Percentiles rank a stretch among this genome's conserved stretches.
These are phyloP conservation scores for Lordiphosa stackelbergi DNA, from an alignment of 1,140 invertebrate species.

Conservation along the genomic window DNA sequence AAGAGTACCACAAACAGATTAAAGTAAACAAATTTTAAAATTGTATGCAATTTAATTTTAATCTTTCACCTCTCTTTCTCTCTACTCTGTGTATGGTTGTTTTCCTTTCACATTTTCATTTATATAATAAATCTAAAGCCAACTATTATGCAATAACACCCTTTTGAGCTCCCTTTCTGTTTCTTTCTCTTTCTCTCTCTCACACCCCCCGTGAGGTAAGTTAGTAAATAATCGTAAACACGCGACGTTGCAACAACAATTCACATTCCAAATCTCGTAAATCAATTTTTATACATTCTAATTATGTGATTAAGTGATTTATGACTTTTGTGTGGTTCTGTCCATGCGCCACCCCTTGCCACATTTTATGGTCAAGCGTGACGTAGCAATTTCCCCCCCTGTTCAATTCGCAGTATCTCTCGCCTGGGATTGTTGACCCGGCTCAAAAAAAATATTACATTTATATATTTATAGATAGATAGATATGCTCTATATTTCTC, in stretches of 20 bases:
- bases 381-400: constrained; percentile 21
- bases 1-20: too few relatives aligned
- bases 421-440: constrained; percentile 46
- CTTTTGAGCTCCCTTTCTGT: background rate
- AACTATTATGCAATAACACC: constrained; percentile 10
- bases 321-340: constrained; percentile 42
- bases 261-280: constrained; percentile 70
- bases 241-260: constrained; percentile 55
- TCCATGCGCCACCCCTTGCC: constrained; percentile 10
- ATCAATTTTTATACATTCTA: constrained; percentile 74
- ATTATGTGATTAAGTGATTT: constrained; percentile 75
- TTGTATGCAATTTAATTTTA: too few relatives aligned
- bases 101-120: background rate
- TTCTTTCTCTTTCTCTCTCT: constrained; percentile 7
- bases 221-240: constrained; percentile 67
- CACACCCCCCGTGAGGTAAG: constrained; percentile 28
- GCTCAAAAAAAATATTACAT: constrained; percentile 36
- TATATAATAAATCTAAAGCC: background rate
- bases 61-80: too few relatives aligned
- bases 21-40: too few relatives aligned
- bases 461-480: background rate
- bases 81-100: too few relatives aligned
- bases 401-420: too few relatives aligned
- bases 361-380: constrained; percentile 42
- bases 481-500: constrained; percentile 18